Evolutionary conservation across 1,140 invertebrate species (phyloP).

Genomic region (Drosophila insularis): DNA sequence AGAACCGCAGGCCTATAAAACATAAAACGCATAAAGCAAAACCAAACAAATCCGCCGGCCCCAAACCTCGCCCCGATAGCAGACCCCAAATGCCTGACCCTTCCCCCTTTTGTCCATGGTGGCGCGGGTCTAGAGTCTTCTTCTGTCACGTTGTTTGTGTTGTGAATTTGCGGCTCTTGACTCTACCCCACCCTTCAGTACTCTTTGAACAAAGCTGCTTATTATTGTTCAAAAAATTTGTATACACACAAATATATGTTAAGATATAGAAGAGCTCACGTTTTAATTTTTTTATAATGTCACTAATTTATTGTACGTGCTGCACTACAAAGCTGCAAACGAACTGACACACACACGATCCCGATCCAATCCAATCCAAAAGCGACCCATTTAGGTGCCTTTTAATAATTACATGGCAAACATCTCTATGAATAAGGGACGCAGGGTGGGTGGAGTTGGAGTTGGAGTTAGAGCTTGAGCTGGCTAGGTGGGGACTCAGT

Average conservation of each 20-base stretch:
- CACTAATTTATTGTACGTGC: constrained; percentile 80
- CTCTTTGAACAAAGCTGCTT: constrained; percentile 54
- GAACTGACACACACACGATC: constrained; percentile 48
- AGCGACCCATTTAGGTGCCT: constrained; percentile 74
- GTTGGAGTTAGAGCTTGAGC: neutral
- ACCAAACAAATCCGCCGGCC: constrained; percentile 50
- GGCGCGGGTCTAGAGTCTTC: constrained; percentile 6
- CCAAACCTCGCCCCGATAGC: constrained; percentile 31
- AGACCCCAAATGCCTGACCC: constrained; percentile 1
- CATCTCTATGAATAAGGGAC: constrained; percentile 21
- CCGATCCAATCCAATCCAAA: constrained; percentile 10
- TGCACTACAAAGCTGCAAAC: constrained; percentile 67
- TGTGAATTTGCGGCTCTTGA: constrained; percentile 61
- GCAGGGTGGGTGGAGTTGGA: neutral
- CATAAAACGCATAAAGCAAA: constrained; percentile 67
- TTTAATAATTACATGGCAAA: constrained; percentile 69
- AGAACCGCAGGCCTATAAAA: constrained; percentile 55
- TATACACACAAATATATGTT: neutral
- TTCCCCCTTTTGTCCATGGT: constrained; percentile 28
- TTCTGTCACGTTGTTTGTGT: constrained; percentile 69
- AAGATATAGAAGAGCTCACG: constrained; percentile 55
- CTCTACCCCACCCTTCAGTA: neutral
- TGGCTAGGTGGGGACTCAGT: constrained; percentile 16
- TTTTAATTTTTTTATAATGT: constrained; percentile 80
- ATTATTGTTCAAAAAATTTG: constrained; percentile 48